Base-by-base conservation (phyloP, 2,888 invertebrate species). In the Monoplex corrugatus region DNA sequence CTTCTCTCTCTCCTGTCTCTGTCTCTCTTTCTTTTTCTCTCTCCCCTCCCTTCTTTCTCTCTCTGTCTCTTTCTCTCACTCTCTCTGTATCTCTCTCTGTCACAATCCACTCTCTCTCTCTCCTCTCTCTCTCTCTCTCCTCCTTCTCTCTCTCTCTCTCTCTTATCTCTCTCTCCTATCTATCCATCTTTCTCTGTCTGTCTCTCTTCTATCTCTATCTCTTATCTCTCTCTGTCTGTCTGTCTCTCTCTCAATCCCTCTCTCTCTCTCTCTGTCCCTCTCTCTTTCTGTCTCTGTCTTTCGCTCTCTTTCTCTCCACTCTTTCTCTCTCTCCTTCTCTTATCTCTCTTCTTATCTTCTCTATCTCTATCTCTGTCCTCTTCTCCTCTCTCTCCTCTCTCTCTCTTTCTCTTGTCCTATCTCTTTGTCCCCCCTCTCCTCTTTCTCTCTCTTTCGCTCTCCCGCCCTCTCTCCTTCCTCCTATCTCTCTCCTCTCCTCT, bases 221-320 rank as follows among this genome's bases (percentile, higher is more conserved):
- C n/a, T n/a, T n/a, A n/a, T n/a, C n/a, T n/a, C n/a, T n/a, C n/a
- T n/a, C n/a, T n/a, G n/a, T n/a, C n/a, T n/a, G n/a, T n/a, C n/a
- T n/a, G n/a, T n/a, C n/a, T n/a, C n/a, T n/a, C n/a, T n/a, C n/a
- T n/a, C n/a, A n/a, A n/a, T n/a, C n/a, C n/a, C n/a, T 72, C 72
- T 72, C 72, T 72, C 72, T 72, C 72, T 72, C 72, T 72, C 72
- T 72, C 72, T 72, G 35, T 72, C 72, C 35, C 72, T 32, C 72
- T n/a, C n/a, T n/a, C 28, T 68, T n/a, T 68, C 2, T 13, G 16
- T 13, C 16, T 23, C 50, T 0, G 50, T 13, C 23, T 50, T 23
- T 13, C 50, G 50, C 23, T 50, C 1, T 13, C 50, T 50, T 23
- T 13, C 50, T 3, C 16, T 50, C 50, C 23, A 13, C 23, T 50